A percentile compares a stretch with the other conserved stretches of the same genome.
These are phyloP conservation scores for Megathymus violae DNA, from an alignment of 1,140 invertebrate genomes.

Conservation along the genomic window DNA sequence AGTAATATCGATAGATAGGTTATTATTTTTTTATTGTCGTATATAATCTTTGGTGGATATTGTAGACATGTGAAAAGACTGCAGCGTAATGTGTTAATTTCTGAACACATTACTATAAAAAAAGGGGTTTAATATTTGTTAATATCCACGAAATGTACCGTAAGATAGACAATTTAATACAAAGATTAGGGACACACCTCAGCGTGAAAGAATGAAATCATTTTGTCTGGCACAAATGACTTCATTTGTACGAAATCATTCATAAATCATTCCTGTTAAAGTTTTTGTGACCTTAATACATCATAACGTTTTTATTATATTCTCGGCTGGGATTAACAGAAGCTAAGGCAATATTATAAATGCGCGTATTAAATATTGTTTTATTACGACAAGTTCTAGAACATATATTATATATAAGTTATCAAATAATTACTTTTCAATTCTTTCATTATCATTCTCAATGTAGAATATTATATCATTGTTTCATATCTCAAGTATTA, in stretches of 20 bases:
- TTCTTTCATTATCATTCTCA: not conserved
- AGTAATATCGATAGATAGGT: too few species aligned
- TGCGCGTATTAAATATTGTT: too few species aligned
- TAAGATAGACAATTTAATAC: slow-evolving; percentile 8
- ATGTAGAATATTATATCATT: slow-evolving; percentile 4
- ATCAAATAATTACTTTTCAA: too few species aligned
- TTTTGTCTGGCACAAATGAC: slow-evolving; percentile 21
- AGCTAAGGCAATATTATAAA: too few species aligned
- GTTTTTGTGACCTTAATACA: slow-evolving; percentile 24
- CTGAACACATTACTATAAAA: too few species aligned
- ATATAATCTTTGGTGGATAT: too few species aligned
- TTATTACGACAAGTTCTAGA: too few species aligned
- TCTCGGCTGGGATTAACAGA: not conserved
- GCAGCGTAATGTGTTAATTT: too few species aligned
- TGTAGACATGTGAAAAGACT: too few species aligned
- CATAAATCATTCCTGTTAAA: slow-evolving; percentile 18
- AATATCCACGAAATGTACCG: not conserved
- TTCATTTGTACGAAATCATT: slow-evolving; percentile 27
- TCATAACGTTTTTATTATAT: slow-evolving; percentile 8
- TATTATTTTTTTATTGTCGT: too few species aligned
- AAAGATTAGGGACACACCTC: slow-evolving; percentile 20
- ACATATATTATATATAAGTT: too few species aligned
- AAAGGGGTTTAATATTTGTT: not conserved
- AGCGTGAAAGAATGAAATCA: slow-evolving; percentile 12
- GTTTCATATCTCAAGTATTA: slow-evolving; percentile 12